A percentile compares a stretch with the other conserved stretches of the same genome.
These are phyloP conservation scores for Benthosema pterotum DNA, from an alignment of 2,797 vertebrate species.

Conservation along the genomic window DNA sequence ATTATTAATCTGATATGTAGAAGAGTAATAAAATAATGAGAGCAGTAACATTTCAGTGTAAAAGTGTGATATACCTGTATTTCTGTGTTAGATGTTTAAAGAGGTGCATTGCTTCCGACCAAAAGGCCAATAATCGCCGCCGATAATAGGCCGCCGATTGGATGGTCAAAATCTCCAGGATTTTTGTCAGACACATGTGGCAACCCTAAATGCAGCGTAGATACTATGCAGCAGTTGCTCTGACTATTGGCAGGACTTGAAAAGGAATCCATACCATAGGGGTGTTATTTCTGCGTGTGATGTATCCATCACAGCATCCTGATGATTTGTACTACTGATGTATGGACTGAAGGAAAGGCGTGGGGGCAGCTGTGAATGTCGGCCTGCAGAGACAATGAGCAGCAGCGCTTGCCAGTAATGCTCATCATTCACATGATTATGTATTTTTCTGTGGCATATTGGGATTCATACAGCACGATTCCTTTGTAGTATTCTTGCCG, in stretches of 20 bases:
- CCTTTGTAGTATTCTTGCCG: conserved; percentile 25
- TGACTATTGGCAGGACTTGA: conserved; percentile 3
- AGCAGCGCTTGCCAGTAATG: conserved; percentile 21
- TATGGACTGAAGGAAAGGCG: conserved; percentile 28
- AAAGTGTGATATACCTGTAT: too few relatives aligned
- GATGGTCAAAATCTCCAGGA: too few relatives aligned
- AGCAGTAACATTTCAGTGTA: too few relatives aligned
- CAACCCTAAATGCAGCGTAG: too few relatives aligned
- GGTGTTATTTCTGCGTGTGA: conserved; percentile 15
- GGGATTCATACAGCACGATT: conserved; percentile 19
- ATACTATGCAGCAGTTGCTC: not conserved
- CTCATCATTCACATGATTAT: conserved; percentile 42
- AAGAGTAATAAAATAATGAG: too few relatives aligned
- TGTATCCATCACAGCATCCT: not conserved
- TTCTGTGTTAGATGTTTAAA: too few relatives aligned
- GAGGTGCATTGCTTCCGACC: too few relatives aligned
- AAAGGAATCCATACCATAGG: not conserved
- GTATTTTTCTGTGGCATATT: conserved; percentile 21
- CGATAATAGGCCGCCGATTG: too few relatives aligned
- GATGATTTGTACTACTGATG: not conserved
- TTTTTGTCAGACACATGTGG: too few relatives aligned
- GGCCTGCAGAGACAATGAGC: conserved; percentile 34
- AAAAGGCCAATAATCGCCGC: too few relatives aligned
- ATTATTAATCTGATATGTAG: too few relatives aligned
- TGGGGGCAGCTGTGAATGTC: conserved; percentile 20